Percentiles rank a stretch among this genome's conserved stretches.
These are phyloP conservation scores for Mallotus villosus DNA, from an alignment of 2,797 vertebrate species.

Conservation along the genomic window DNA sequence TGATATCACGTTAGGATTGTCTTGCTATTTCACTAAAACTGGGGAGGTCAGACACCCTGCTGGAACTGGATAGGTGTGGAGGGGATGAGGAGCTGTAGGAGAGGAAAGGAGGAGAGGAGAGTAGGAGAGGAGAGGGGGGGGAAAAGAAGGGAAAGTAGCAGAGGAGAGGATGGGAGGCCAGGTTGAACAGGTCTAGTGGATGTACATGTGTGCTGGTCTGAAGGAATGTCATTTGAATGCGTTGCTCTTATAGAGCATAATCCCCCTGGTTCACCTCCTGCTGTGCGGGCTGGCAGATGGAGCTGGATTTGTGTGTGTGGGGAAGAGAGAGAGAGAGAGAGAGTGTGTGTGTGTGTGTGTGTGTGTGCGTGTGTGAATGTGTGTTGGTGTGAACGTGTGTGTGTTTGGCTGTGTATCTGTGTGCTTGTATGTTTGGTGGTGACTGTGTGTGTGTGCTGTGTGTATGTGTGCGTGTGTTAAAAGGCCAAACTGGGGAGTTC, in stretches of 20 bases:
- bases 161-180: not conserved
- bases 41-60: too few species aligned
- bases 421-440: slow-evolving; percentile 23
- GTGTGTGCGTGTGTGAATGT: slow-evolving; percentile 18
- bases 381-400: slow-evolving; percentile 31
- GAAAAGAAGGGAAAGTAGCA: slow-evolving; percentile 8
- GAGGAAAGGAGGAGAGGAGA: not conserved
- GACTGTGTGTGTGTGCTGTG: slow-evolving; percentile 4
- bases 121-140: slow-evolving; percentile 3
- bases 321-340: slow-evolving; percentile 32
- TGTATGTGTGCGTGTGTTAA: slow-evolving; percentile 35
- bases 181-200: not conserved
- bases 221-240: slow-evolving; percentile 71
- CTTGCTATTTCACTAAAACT: too few species aligned
- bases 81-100: slow-evolving; percentile 27
- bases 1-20: too few species aligned
- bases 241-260: slow-evolving; percentile 61
- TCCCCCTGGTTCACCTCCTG: slow-evolving; percentile 60
- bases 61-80: slow-evolving; percentile 54
- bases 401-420: slow-evolving; percentile 15
- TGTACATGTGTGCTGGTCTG: slow-evolving; percentile 55
- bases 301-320: slow-evolving; percentile 37
- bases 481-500: slow-evolving; percentile 69
- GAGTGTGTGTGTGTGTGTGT: slow-evolving; percentile 28
- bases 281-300: slow-evolving; percentile 75